A percentile compares a stretch with the other conserved stretches of the same genome.
phyloP scores from a whole-genome alignment of 2,888 invertebrate species.

The Cataglyphis livida region DNA sequence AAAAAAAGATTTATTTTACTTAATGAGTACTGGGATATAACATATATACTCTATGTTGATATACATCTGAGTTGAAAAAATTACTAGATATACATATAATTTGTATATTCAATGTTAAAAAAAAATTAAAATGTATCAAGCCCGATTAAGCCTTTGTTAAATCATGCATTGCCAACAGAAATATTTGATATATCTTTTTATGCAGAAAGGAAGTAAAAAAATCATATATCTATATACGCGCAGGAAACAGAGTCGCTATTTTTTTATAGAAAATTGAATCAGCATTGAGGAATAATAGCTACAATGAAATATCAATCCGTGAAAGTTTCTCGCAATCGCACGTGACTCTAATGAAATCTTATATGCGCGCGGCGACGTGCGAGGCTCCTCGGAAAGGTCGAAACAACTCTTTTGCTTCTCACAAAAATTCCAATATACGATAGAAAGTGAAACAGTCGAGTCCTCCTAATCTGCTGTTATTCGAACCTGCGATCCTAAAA shows the following conservation, averaged over 20 bases:
- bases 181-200: not conserved
- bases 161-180: not conserved
- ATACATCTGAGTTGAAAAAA: not conserved
- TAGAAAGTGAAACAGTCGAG: slow-evolving; percentile 38
- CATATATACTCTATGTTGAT: not conserved
- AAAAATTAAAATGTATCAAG: not conserved
- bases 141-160: not conserved
- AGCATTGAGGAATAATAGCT: not conserved
- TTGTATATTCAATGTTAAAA: too few relatives aligned
- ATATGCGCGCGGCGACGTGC: slow-evolving; percentile 16
- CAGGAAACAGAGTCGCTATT: not conserved
- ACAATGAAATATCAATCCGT: slow-evolving; percentile 24
- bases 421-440: slow-evolving; percentile 29
- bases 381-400: slow-evolving; percentile 37
- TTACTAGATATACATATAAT: slow-evolving; percentile 8
- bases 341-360: slow-evolving; percentile 39
- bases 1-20: not conserved
- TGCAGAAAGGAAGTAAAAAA: not conserved
- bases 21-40: not conserved
- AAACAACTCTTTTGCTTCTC: slow-evolving; percentile 27
- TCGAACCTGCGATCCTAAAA: slow-evolving; percentile 43
- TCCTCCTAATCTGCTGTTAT: slow-evolving; percentile 47
- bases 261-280: not conserved
- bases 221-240: not conserved
- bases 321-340: slow-evolving; percentile 40